A percentile compares a stretch with the other conserved stretches of the same genome.
Evolutionary conservation across 2,888 invertebrate species (phyloP).

Genomic region (Ormyrus thymus): DNA sequence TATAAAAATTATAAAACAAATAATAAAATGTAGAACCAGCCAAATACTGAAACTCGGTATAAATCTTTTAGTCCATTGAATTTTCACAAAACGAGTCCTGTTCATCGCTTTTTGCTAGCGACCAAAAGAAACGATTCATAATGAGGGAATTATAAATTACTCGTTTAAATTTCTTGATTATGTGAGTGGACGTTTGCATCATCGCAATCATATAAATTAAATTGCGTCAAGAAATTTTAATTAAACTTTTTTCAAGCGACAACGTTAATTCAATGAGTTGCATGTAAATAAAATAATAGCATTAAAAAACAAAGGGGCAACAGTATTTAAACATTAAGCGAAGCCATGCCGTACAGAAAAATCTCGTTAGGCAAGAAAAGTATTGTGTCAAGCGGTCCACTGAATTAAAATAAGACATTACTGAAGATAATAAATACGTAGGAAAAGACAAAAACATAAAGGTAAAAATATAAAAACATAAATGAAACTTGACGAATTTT

Average conservation of each 20-base stretch:
- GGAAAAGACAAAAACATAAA: not conserved
- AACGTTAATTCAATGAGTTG: not conserved
- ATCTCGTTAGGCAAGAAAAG: not conserved
- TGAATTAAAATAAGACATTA: constrained; percentile 39
- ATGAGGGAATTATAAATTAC: too few species aligned
- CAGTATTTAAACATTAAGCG: not conserved
- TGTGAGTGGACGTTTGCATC: too few species aligned
- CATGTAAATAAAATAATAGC: constrained; percentile 40
- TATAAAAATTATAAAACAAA: constrained; percentile 53
- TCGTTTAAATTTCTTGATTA: too few species aligned
- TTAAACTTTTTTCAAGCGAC: too few species aligned
- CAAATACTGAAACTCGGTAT: not conserved
- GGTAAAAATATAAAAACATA: constrained; percentile 13
- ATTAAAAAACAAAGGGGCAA: not conserved
- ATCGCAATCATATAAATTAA: too few species aligned
- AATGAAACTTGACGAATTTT: constrained; percentile 46
- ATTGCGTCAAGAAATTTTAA: too few species aligned
- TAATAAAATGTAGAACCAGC: constrained; percentile 14
- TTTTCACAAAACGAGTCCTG: not conserved
- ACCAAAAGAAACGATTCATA: too few species aligned
- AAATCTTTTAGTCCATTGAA: not conserved
- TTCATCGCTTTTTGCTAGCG: too few species aligned
- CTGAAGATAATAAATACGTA: constrained; percentile 22
- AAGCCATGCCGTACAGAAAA: not conserved
- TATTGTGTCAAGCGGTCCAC: constrained; percentile 42